Base-by-base conservation (phyloP, 1,140 invertebrate genomes). In the Tetraneura akinire region DNA sequence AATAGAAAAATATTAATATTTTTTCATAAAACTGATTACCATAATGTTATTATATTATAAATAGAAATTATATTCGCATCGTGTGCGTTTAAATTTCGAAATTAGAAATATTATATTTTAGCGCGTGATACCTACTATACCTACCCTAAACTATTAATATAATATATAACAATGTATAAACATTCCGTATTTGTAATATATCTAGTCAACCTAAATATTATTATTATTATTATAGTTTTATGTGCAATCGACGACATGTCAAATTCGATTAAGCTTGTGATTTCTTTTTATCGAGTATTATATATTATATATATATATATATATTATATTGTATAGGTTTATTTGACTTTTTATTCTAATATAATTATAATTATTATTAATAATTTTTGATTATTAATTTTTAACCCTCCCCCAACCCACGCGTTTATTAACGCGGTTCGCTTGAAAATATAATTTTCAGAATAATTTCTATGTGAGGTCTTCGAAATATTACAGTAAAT, bases 201-300 rank as follows among this genome's bases (percentile, higher is more conserved):
- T 70, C 66, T 70, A 70, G 66, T 70, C 66, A 49, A n/a, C n/a
- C n/a, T n/a, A n/a, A n/a, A n/a, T n/a, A n/a, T n/a, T n/a, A n/a
- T n/a, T n/a, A n/a, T n/a, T n/a, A n/a, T n/a, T n/a, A n/a, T 26
- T 11, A 21, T 70, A 70, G 42, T 49, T 70, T 49, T 4, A 37
- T 37, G 66, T 70, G 66, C 66, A 70, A 70, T 70, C 66, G 66
- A 70, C 66, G 26, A 26, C 26, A 70, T 26, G 66, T 70, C 26
- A 70, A 70, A 16, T 49, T 9, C 1, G 14, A 23, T 45, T 49
- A 60, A 60, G 53, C 13, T 70, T 18, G 66, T 70, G 66, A 49
- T 70, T 49, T n/a, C 23, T 66, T 29, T 66, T 47, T 47, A 3
- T 47, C n/a, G n/a, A n/a, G n/a, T n/a, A n/a, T n/a, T n/a, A n/a